Percentiles rank a stretch among this genome's conserved stretches.
Conservation (phyloP, 1,140 invertebrate species). For the Drosophila sulfurigaster region DNA sequence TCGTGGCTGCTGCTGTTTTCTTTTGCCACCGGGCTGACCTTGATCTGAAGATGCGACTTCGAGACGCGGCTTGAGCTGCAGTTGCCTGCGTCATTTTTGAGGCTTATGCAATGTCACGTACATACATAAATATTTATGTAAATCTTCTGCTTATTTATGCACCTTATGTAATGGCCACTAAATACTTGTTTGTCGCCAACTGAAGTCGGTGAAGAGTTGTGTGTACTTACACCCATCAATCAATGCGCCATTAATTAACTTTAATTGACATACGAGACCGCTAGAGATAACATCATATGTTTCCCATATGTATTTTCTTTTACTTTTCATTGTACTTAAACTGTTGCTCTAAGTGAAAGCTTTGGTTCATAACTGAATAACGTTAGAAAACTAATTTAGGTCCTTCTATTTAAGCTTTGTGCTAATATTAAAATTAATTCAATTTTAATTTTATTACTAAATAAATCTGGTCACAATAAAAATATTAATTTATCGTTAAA, state of each 20-base stretch:
- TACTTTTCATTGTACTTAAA: not conserved
- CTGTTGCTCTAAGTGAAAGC: not conserved
- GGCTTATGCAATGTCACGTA: conserved; percentile 56
- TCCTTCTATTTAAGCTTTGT: no score
- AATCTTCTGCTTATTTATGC: conserved; percentile 57
- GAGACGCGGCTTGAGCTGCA: conserved; percentile 26
- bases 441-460: no score
- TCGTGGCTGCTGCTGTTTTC: conserved; percentile 40
- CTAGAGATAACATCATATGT: not conserved
- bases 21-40: conserved; percentile 47
- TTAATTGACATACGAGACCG: conserved; percentile 3
- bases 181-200: conserved; percentile 42
- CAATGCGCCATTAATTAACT: conserved; percentile 1
- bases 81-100: conserved; percentile 32
- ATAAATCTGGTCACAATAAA: no score
- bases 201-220: conserved; percentile 1
- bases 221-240: conserved; percentile 18
- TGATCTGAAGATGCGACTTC: conserved; percentile 49
- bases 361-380: no score
- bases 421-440: no score
- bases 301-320: not conserved
- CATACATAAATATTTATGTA: conserved; percentile 41
- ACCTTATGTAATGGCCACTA: conserved; percentile 49
- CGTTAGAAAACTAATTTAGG: no score
- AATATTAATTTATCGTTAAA: no score